phyloP scores from a whole-genome alignment of 1,140 invertebrate species.

The Drosophila ohnishii region DNA sequence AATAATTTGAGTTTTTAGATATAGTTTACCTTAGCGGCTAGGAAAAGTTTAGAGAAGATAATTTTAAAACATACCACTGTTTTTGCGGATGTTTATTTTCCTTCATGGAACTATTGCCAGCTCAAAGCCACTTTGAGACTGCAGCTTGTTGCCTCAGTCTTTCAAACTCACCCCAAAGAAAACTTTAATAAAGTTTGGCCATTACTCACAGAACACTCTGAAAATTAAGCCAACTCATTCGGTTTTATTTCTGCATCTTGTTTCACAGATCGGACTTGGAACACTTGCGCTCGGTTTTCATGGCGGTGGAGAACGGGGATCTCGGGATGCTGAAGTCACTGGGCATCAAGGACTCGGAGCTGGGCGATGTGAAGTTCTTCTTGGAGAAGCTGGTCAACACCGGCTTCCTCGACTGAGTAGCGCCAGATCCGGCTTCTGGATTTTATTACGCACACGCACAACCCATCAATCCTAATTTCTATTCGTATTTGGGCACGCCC shows the following conservation, averaged over 20 bases:
- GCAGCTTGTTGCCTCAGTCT: background rate
- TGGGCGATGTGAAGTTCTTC: slow-evolving; percentile 99
- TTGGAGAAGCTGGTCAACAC: slow-evolving; percentile 98
- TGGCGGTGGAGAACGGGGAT: slow-evolving; percentile 98
- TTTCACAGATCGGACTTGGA: slow-evolving; percentile 90
- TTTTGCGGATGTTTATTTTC: background rate
- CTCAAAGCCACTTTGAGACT: slow-evolving; percentile 12
- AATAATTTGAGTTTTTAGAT: no score
- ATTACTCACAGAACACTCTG: slow-evolving; percentile 26
- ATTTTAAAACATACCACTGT: background rate
- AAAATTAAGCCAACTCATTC: slow-evolving; percentile 27
- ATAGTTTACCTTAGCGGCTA: no score
- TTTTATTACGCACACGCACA: slow-evolving; percentile 86
- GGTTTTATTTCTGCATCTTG: background rate
- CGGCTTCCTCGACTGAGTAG: slow-evolving; percentile 96
- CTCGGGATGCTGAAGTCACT: slow-evolving; percentile 96
- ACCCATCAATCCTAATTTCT: slow-evolving; percentile 86
- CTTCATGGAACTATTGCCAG: background rate
- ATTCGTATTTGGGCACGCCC: slow-evolving; percentile 84
- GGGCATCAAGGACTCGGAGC: slow-evolving; percentile 96
- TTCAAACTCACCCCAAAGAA: background rate
- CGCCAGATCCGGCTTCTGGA: slow-evolving; percentile 87
- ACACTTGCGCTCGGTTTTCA: slow-evolving; percentile 96
- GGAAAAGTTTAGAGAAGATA: no score
- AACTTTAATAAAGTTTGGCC: slow-evolving; percentile 31